Evolutionary conservation across 2,797 vertebrate genomes (phyloP), one percentile per base, ranked within the genome.

Genomic region (Sebastes flavidus): DNA sequence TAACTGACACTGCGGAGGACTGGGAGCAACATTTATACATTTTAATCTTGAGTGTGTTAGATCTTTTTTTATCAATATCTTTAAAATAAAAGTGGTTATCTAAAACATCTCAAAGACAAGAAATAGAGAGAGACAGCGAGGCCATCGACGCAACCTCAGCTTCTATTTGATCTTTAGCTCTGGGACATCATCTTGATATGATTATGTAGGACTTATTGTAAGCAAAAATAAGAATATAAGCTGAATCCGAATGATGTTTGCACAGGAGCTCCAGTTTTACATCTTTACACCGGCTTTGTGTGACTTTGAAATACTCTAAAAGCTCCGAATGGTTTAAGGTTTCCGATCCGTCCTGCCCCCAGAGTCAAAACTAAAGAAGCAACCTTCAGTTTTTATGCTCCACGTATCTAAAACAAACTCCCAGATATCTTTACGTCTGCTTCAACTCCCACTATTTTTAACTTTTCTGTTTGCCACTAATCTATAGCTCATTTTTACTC

Each of bases 1-100:
- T 69, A 80, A 85, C 63, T 22, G 72, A 86, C 86, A 46, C 63
- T 8, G 63, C 1, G 1, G 25, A 77, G 74, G 81, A 65, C 71
- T 56, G 38, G 16, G 55, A 71, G 46, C 36, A n/a, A 10, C 30
- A 46, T 80, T 75, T 59, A 29, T 52, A 65, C 82, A 18, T 83
- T 84, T 85, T 82, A 52, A 83, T 83, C 62, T 65, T 52, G 3
- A 83, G 49, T 20, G 36, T 20, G 18, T 30, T 12, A 2, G 10
- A 30, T 27, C 1, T 61, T n/a, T 66, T 18, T 24, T 16, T 20
- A 13, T 58, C 22, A 9, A 30, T 38, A 18, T 70, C 60, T 63
- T 80, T 30, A 29, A 63, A 65, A 24, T 36, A 22, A 24, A 36
- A 68, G 25, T 8, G 18, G n/a, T 71, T 78, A 80, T 85, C 82